Evolutionary conservation across 1,140 invertebrate species (phyloP).

Genomic region (Drosophila quadrilineata): DNA sequence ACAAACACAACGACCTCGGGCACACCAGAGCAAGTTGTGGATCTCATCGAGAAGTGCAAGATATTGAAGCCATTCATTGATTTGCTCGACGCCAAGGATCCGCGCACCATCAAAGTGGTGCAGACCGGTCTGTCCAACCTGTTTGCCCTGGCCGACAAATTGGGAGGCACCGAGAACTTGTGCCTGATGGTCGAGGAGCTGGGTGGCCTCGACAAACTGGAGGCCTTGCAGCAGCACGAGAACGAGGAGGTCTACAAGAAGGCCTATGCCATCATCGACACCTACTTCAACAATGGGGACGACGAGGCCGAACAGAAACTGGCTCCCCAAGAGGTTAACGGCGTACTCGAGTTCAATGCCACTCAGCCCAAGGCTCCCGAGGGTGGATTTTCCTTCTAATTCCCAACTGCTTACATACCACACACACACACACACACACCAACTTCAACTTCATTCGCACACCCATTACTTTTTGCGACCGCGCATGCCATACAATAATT

Average conservation of each 20-base stretch:
- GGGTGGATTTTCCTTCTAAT: constrained; percentile 75
- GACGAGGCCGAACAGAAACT: constrained; percentile 80
- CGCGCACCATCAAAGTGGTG: constrained; percentile 89
- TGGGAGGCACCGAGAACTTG: constrained; percentile 88
- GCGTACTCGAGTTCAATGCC: constrained; percentile 72
- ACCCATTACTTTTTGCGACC: constrained; percentile 44
- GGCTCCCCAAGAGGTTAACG: constrained; percentile 76
- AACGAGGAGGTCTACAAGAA: constrained; percentile 97
- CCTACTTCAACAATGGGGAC: constrained; percentile 87
- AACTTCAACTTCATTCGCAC: neutral
- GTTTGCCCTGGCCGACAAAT: constrained; percentile 85
- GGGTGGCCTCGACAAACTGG: constrained; percentile 95
- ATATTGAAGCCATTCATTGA: constrained; percentile 93
- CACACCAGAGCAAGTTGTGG: constrained; percentile 90
- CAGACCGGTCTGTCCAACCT: constrained; percentile 94
- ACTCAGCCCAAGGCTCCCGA: constrained; percentile 67
- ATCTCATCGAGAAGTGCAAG: constrained; percentile 89
- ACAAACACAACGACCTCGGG: constrained; percentile 98
- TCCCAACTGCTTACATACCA: neutral
- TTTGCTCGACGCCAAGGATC: constrained; percentile 91
- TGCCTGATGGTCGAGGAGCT: constrained; percentile 94
- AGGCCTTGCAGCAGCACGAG: constrained; percentile 95
- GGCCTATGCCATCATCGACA: constrained; percentile 90
- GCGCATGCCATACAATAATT: constrained; percentile 30
- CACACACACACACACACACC: constrained; percentile 12